Base-by-base conservation (phyloP, 2,113 vertebrate genomes). In the Apteryx mantelli region DNA sequence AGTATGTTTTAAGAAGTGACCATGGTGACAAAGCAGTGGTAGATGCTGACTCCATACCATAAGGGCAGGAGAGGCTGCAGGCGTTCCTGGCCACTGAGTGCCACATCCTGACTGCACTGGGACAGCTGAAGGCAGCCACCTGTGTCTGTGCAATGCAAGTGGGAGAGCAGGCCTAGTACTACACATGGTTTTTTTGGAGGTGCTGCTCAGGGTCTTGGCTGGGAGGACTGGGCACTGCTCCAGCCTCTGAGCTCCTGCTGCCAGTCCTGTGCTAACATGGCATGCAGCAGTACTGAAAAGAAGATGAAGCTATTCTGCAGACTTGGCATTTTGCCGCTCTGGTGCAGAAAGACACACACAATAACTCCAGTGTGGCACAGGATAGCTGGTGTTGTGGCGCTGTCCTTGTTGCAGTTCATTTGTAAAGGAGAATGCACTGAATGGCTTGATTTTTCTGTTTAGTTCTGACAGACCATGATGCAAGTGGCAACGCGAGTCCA, bases 381-480 rank as follows among this genome's bases (percentile, higher is more conserved):
- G 38, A 13, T 17, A 48, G 50, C 30, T 3, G 1, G 9, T 13
- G 16, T 65, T 13, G 44, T 10, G 8, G 40, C 26, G 3, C 4
- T 0, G 20, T 20, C 90, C 3, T 5, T 22, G 48, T 12, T 38
- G 25, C 56, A 9, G 22, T 11, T 86, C 44, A 56, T 77, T 20
- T 48, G 46, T 36, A 28, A 46, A 8, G 0, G 1, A n/a, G 40
- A 16, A 22, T 8, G 1, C 36, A 19, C 13, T 0, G 0, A 26
- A 22, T 14, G 68, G 5, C 48, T 80, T 50, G 38, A 11, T 66
- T 82, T 58, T 93, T 97, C 68, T 87, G 84, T 94, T 97, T 91
- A 94, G 93, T 98, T 96, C 95, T 97, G 91, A 46, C 97, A 97
- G 98, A 96, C 83, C 64, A 9, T 24, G 82, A 83, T 7, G 25